Evolutionary conservation across 2,113 vertebrate species (phyloP).

Genomic region (Apteryx owenii): DNA sequence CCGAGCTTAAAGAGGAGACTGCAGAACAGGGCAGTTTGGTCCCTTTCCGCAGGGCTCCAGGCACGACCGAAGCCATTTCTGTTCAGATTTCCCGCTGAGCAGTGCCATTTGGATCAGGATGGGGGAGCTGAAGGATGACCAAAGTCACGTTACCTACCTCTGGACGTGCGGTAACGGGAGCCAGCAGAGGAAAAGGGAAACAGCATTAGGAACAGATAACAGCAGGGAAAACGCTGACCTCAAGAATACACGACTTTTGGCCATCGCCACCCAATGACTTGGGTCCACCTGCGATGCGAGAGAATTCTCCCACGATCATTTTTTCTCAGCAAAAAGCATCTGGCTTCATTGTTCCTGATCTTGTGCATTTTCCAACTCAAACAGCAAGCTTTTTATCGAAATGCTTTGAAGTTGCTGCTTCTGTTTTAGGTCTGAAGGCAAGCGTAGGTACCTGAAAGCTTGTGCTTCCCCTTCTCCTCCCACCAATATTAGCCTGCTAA

Average conservation of each 20-base stretch:
- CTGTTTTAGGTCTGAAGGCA: neutral
- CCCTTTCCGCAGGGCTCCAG: neutral
- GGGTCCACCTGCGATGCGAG: neutral
- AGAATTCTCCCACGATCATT: fast-evolving
- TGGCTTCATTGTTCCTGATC: fast-evolving
- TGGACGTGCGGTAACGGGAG: neutral
- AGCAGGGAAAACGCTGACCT: neutral
- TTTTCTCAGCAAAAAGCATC: neutral
- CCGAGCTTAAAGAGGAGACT: fast-evolving
- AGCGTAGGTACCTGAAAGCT: neutral
- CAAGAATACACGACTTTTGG: fast-evolving
- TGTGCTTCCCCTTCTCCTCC: neutral
- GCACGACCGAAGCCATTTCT: neutral
- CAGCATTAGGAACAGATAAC: neutral
- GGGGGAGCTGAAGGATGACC: neutral
- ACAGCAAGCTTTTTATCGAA: fast-evolving
- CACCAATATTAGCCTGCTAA: neutral
- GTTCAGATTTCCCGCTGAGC: neutral
- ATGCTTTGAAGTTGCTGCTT: neutral
- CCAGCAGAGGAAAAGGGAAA: neutral
- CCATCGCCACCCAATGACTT: neutral
- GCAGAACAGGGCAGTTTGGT: neutral
- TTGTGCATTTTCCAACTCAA: neutral
- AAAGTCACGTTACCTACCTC: fast-evolving
- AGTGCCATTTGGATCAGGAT: neutral